Evolutionary conservation across 2,888 invertebrate genomes (phyloP).

Genomic region (Hecatera dysodea): DNA sequence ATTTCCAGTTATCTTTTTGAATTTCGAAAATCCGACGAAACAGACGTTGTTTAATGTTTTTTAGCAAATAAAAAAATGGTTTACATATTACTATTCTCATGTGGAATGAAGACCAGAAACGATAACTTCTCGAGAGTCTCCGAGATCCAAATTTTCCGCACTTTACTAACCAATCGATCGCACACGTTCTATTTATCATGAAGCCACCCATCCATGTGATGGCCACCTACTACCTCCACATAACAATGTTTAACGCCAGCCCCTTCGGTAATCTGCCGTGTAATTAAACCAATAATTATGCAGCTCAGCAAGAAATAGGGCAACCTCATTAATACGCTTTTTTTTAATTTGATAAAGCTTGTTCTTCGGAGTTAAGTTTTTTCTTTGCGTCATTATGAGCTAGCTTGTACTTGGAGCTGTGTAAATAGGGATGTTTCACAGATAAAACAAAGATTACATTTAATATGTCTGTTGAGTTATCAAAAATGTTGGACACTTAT

Average conservation of each 20-base stretch:
- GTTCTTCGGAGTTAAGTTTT: conserved; percentile 14
- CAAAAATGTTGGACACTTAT: no score
- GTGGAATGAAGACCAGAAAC: no score
- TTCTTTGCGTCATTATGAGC: conserved; percentile 30
- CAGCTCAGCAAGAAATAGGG: conserved; percentile 78
- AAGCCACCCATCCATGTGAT: not conserved
- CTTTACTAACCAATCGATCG: not conserved
- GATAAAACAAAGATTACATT: no score
- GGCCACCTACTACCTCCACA: conserved; percentile 7
- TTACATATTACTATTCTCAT: no score
- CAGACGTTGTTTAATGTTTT: no score
- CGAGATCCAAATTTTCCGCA: not conserved
- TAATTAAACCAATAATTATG: conserved; percentile 84
- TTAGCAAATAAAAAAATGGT: no score
- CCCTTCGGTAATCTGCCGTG: conserved; percentile 68
- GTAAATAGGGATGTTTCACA: not conserved
- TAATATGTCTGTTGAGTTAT: no score
- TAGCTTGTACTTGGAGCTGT: conserved; percentile 15
- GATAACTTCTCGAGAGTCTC: no score
- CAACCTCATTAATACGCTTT: conserved; percentile 74
- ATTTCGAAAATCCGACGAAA: no score
- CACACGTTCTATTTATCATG: conserved; percentile 9
- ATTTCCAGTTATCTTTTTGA: no score
- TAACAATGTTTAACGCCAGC: conserved; percentile 72
- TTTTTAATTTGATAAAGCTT: conserved; percentile 65